phyloP scores from a whole-genome alignment of 2,797 vertebrate genomes.

The Cyprinella venusta region DNA sequence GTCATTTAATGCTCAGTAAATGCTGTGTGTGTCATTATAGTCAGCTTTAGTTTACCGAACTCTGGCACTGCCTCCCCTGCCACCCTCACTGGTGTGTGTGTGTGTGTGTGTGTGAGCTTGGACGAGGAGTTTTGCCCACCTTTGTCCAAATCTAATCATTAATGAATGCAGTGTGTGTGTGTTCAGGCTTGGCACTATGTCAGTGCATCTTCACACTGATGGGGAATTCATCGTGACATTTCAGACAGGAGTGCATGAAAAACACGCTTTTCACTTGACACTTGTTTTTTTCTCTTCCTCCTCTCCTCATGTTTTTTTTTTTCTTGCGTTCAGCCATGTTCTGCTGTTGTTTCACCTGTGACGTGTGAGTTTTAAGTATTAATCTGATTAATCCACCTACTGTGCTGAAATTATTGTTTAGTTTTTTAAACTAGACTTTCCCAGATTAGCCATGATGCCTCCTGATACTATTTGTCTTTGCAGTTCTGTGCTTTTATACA shows the following conservation, averaged over 20 bases:
- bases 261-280: constrained; percentile 80
- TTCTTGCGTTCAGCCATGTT: constrained; percentile 68
- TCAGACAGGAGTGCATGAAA: constrained; percentile 84
- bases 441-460: constrained; percentile 16
- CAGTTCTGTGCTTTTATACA: not conserved
- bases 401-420: constrained; percentile 21
- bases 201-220: constrained; percentile 73
- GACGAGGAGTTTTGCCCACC: constrained; percentile 54
- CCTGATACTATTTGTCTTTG: not conserved
- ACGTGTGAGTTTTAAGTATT: constrained; percentile 71
- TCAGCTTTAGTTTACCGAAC: not conserved
- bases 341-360: constrained; percentile 76
- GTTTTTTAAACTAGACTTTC: not conserved
- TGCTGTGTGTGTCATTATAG: not conserved
- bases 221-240: constrained; percentile 82
- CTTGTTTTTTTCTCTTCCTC: constrained; percentile 69
- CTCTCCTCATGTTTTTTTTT: constrained; percentile 50
- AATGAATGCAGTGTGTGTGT: constrained; percentile 79
- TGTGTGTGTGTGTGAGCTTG: not conserved
- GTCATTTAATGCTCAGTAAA: not conserved
- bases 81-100: too few species aligned
- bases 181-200: constrained; percentile 83
- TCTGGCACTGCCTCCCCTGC: not conserved
- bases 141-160: constrained; percentile 79
- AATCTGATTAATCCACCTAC: constrained; percentile 74